A percentile compares a stretch with the other conserved stretches of the same genome.
These are phyloP conservation scores for Bombyx mandarina DNA, from an alignment of 1,140 invertebrate genomes.

Conservation along the genomic window DNA sequence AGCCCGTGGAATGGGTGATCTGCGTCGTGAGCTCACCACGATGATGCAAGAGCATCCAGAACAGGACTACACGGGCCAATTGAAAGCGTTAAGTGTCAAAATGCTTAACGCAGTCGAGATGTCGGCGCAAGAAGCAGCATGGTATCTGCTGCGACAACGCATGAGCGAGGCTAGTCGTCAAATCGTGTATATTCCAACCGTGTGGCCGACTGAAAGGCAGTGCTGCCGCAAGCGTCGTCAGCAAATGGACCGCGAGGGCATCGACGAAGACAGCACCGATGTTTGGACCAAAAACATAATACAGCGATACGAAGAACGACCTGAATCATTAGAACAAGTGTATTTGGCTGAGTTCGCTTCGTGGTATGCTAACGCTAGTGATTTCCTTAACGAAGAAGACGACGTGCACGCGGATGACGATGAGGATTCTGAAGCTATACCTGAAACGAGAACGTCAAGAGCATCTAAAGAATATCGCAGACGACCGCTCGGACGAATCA, in stretches of 20 bases:
- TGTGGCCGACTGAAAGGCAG: slow-evolving; percentile 43
- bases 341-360: slow-evolving; percentile 47
- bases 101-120: slow-evolving; percentile 51
- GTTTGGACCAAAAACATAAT: slow-evolving; percentile 36
- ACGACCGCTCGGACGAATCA: slow-evolving; percentile 27
- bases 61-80: slow-evolving; percentile 22
- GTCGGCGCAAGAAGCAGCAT: slow-evolving; percentile 56
- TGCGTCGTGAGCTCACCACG: slow-evolving; percentile 35
- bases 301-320: slow-evolving; percentile 37
- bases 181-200: slow-evolving; percentile 45
- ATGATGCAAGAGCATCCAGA: slow-evolving; percentile 44
- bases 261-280: slow-evolving; percentile 33
- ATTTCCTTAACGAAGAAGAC: slow-evolving; percentile 39
- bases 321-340: slow-evolving; percentile 28
- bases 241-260: slow-evolving; percentile 30
- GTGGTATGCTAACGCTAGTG: slow-evolving; percentile 31
- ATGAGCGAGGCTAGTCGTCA: slow-evolving; percentile 27
- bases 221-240: slow-evolving; percentile 31
- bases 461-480: slow-evolving; percentile 27
- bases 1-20: slow-evolving; percentile 41
- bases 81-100: slow-evolving; percentile 41
- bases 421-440: slow-evolving; percentile 25
- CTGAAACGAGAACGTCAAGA: slow-evolving; percentile 20
- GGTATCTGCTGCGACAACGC: slow-evolving; percentile 43
- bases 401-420: slow-evolving; percentile 32